Evolutionary conservation across 2,888 invertebrate species (phyloP), one percentile per base, ranked within the genome.

Genomic region (Tineola bisselliella): DNA sequence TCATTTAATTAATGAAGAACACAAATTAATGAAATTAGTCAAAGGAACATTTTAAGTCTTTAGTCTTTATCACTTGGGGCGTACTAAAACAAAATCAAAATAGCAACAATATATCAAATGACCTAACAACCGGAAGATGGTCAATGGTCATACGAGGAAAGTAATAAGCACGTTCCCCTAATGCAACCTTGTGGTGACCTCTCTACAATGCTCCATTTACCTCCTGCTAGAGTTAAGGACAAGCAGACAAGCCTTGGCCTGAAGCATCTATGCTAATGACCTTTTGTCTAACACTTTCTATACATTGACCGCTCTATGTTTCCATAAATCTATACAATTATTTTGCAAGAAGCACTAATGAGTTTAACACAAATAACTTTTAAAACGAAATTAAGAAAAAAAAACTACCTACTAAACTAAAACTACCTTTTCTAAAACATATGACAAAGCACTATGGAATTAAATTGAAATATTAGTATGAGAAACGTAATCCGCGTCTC

Each of bases 191-290:
- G 33, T 58, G 17, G 15, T 30, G 58, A 58, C 58, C 58, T 58
- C 58, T 56, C 1, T 12, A 15, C 48, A 56, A 25, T 58, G 33
- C 17, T 58, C 58, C 33, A 58, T 58, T 58, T 58, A 58, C 58
- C 58, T 58, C 33, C 15, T 25, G 25, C 1, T 33, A 19, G 33
- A 58, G 31, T 56, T 56, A 56, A 56, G 56, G 56, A 56, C 56
- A 56, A 8, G 15, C 56, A 56, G 13, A 17, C 31, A 58, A n/a
- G 31, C 58, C 58, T 58, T 58, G 58, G 19, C 58, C 58, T 58
- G 33, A 33, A 17, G 58, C n/a, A 6, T 17, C 17, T 17, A 13
- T 48, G 48, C 48, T 48, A 17, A 48, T 10, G 48, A 48, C 48
- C 48, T 48, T 48, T 48, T 48, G 48, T 48, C 48, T 15, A 48